Evolutionary conservation across 2,797 vertebrate species (phyloP).

Genomic region (Echeneis naucrates): DNA sequence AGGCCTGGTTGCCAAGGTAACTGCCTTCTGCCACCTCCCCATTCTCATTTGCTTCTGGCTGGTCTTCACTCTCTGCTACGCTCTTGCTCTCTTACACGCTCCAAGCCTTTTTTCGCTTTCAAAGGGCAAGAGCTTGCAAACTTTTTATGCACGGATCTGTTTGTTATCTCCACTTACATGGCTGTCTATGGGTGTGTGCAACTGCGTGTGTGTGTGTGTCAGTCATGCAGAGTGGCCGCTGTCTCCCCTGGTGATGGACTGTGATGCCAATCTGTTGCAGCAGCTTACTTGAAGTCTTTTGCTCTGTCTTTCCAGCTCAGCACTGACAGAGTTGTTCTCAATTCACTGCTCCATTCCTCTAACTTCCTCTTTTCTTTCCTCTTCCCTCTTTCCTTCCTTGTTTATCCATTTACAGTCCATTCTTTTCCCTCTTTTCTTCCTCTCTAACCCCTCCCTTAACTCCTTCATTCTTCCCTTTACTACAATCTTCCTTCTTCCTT

Average conservation of each 20-base stretch:
- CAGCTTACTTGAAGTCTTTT: conserved; percentile 53
- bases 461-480: neutral
- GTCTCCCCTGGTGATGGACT: conserved; percentile 65
- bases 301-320: too few relatives aligned
- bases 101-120: conserved; percentile 51
- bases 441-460: neutral
- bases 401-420: neutral
- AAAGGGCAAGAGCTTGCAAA: conserved; percentile 59
- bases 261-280: conserved; percentile 65
- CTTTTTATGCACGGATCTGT: conserved; percentile 8
- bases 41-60: conserved; percentile 58
- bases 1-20: conserved; percentile 78
- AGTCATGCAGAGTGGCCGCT: conserved; percentile 59
- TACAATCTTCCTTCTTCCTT: neutral
- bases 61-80: conserved; percentile 52
- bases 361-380: conserved; percentile 1
- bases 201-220: conserved; percentile 32
- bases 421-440: neutral
- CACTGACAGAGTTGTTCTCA: conserved; percentile 10
- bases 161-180: neutral
- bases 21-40: conserved; percentile 70
- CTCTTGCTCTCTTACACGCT: conserved; percentile 35
- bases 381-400: neutral
- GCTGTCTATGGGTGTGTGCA: conserved; percentile 8
- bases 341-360: conserved; percentile 3